Conservation (phyloP, 2,888 invertebrate genomes). For the Allolobophora icterica region DNA sequence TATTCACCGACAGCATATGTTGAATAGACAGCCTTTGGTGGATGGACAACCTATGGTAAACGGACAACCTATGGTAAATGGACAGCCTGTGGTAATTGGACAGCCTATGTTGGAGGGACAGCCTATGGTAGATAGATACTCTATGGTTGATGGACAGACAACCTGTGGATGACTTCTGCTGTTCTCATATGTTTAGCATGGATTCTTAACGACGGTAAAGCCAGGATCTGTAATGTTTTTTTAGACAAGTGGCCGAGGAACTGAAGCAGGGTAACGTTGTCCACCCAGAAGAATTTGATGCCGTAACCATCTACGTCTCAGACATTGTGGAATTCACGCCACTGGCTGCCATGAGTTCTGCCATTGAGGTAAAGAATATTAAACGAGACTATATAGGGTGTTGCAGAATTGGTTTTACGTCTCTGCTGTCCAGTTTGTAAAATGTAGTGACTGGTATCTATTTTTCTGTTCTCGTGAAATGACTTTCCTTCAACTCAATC, state of each 20-base stretch:
- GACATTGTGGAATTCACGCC: slow-evolving; percentile 84
- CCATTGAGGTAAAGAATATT: slow-evolving; percentile 50
- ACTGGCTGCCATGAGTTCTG: slow-evolving; percentile 85
- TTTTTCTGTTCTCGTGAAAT: neutral
- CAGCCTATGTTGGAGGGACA: no score
- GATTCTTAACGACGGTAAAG: neutral
- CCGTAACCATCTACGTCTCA: slow-evolving; percentile 91
- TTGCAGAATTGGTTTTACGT: neutral
- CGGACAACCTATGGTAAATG: no score
- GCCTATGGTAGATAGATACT: no score
- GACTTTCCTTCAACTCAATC: neutral
- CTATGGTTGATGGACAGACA: no score
- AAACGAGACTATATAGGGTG: no score
- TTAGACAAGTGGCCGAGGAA: slow-evolving; percentile 76
- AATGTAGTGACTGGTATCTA: neutral
- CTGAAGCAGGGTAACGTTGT: slow-evolving; percentile 86
- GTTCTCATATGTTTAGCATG: neutral
- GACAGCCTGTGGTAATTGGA: no score
- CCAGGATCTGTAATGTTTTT: neutral
- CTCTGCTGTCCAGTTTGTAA: neutral
- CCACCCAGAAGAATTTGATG: slow-evolving; percentile 86
- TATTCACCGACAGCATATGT: no score
- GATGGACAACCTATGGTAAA: no score
- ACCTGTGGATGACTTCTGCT: no score
- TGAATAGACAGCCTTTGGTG: no score